Evolutionary conservation across 1,140 invertebrate genomes (phyloP).

Genomic region (Eueides isabella): DNA sequence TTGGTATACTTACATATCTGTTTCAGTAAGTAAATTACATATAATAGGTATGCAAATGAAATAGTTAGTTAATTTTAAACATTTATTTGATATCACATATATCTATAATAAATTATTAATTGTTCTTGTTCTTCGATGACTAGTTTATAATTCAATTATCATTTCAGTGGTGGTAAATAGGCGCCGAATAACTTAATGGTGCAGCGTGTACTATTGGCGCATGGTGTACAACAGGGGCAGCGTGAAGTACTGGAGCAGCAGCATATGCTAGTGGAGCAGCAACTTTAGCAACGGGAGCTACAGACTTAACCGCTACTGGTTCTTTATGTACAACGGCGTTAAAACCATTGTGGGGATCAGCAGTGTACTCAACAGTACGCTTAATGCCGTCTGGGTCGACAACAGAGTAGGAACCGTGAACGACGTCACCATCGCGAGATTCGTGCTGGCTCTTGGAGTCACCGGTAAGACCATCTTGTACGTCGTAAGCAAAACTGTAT

Average conservation of each 20-base stretch:
- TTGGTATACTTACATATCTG: too few relatives aligned
- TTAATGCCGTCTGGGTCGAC: slow-evolving; percentile 86
- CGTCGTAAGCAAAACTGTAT: slow-evolving; percentile 85
- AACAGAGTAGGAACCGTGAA: slow-evolving; percentile 85
- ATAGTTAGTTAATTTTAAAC: background rate
- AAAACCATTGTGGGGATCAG: slow-evolving; percentile 82
- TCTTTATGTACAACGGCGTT: slow-evolving; percentile 81
- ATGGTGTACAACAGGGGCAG: slow-evolving; percentile 84
- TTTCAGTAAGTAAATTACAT: too few relatives aligned
- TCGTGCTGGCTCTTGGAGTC: slow-evolving; percentile 87
- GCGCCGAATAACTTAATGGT: slow-evolving; percentile 49
- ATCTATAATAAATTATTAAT: slow-evolving; percentile 1
- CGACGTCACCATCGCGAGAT: slow-evolving; percentile 84
- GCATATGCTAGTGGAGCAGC: slow-evolving; percentile 56
- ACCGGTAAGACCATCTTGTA: slow-evolving; percentile 85
- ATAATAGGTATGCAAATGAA: background rate
- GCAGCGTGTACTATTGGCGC: slow-evolving; percentile 63
- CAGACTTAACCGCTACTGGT: slow-evolving; percentile 51
- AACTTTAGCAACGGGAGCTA: slow-evolving; percentile 57
- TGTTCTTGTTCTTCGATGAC: background rate
- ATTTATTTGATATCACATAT: slow-evolving; percentile 2
- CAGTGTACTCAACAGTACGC: slow-evolving; percentile 86
- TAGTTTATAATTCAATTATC: background rate
- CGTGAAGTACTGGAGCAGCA: slow-evolving; percentile 50
- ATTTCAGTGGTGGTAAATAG: slow-evolving; percentile 50